These are phyloP conservation scores for Synergus itoensis DNA, from an alignment of 2,888 invertebrate species.

Conservation along the genomic window DNA sequence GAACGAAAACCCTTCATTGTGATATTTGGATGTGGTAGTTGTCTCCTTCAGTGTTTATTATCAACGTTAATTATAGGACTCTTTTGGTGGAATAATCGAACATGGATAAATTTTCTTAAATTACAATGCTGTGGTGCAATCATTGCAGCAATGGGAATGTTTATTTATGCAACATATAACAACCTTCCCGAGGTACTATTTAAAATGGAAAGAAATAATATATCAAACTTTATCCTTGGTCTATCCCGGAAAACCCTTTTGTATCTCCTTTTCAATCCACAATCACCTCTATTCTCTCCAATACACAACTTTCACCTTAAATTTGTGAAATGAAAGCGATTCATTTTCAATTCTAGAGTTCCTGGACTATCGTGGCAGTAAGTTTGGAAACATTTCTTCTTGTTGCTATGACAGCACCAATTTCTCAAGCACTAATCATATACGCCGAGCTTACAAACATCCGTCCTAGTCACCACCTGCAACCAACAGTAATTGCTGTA, in stretches of 20 bases:
- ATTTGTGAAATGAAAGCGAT: conserved; percentile 37
- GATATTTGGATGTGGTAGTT: conserved; percentile 80
- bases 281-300: background rate
- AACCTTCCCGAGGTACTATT: conserved; percentile 72
- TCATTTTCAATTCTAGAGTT: conserved; percentile 78
- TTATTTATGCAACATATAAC: conserved; percentile 76
- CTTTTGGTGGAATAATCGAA: conserved; percentile 79
- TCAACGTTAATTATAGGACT: conserved; percentile 78
- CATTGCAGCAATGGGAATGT: conserved; percentile 85
- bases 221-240: no score
- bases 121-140: conserved; percentile 85
- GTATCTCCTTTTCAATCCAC: background rate
- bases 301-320: background rate
- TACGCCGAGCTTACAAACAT: conserved; percentile 85
- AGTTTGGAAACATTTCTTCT: conserved; percentile 83
- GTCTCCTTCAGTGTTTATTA: conserved; percentile 79
- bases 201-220: no score
- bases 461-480: conserved; percentile 79
- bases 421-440: conserved; percentile 85
- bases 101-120: conserved; percentile 83
- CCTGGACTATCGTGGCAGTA: conserved; percentile 82
- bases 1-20: conserved; percentile 76
- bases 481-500: conserved; percentile 84
- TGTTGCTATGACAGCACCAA: conserved; percentile 84
- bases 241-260: background rate